Percentiles rank a stretch among this genome's conserved stretches.
phyloP scores from a whole-genome alignment of 2,888 invertebrate genomes.

The Eubasilissa splendida region DNA sequence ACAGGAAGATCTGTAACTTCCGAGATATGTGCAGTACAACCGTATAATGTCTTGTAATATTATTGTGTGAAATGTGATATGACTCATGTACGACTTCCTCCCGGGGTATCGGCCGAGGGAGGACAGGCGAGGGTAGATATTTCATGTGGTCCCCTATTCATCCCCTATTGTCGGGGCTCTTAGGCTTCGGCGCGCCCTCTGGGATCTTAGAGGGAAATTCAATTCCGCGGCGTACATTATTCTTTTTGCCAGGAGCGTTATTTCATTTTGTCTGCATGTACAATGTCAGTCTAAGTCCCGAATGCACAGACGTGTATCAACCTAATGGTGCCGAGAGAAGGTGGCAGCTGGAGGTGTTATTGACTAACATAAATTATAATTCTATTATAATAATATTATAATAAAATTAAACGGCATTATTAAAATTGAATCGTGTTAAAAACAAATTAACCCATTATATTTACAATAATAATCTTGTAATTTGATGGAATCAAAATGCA shows the following conservation, averaged over 20 bases:
- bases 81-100: slow-evolving; percentile 8
- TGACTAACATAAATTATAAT: no score
- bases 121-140: not conserved
- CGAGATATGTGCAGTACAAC: no score
- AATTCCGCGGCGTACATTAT: slow-evolving; percentile 54
- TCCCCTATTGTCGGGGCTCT: slow-evolving; percentile 22
- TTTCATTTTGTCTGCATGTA: slow-evolving; percentile 39
- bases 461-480: no score
- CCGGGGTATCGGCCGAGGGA: not conserved
- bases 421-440: no score
- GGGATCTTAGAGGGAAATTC: slow-evolving; percentile 45
- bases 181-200: not conserved
- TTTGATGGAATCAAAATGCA: no score
- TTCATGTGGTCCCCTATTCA: slow-evolving; percentile 3
- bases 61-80: not conserved
- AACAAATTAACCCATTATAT: no score
- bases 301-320: slow-evolving; percentile 24
- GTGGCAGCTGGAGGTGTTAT: no score
- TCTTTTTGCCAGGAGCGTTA: slow-evolving; percentile 47
- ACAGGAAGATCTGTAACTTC: no score
- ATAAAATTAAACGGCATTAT: no score
- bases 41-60: no score
- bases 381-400: no score
- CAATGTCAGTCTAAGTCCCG: not conserved
- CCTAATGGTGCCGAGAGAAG: not conserved